Conservation (phyloP, 2,113 vertebrate species). For the Seriola dumerili region DNA sequence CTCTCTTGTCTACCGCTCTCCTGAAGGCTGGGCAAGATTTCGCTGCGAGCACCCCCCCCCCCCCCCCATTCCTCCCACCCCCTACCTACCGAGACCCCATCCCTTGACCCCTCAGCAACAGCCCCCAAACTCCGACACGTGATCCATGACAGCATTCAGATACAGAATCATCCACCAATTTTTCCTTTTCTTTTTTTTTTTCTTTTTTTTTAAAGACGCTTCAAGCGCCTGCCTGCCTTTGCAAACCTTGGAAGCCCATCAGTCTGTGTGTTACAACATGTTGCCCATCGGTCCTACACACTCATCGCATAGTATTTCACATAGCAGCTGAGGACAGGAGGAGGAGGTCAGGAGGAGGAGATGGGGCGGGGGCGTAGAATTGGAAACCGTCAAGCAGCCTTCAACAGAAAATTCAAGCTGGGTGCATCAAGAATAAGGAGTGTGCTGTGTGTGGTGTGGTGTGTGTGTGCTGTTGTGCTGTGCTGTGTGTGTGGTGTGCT, state of each 20-base stretch:
- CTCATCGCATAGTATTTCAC: conserved; percentile 77
- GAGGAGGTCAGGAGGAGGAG: conserved; percentile 51
- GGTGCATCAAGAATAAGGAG: conserved; percentile 54
- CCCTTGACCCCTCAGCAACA: conserved; percentile 57
- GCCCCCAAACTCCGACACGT: conserved; percentile 61
- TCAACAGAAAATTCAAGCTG: conserved; percentile 64
- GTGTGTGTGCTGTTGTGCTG: no score
- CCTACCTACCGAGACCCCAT: conserved; percentile 41
- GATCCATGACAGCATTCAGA: conserved; percentile 62
- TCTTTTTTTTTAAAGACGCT: conserved; percentile 16
- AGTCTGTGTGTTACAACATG: conserved; percentile 74
- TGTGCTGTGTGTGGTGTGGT: conserved; percentile 29
- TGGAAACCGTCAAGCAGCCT: conserved; percentile 70
- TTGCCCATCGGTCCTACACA: conserved; percentile 74
- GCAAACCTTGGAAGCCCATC: conserved; percentile 47
- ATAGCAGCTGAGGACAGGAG: conserved; percentile 74
- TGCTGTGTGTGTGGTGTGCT: conserved; percentile 29
- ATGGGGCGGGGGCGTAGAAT: conserved; percentile 54
- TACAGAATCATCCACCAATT: conserved; percentile 44
- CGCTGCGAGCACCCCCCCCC: conserved; percentile 72
- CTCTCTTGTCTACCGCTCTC: conserved; percentile 38
- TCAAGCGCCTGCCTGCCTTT: conserved; percentile 19
- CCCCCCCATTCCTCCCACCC: neutral
- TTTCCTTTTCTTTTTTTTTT: neutral
- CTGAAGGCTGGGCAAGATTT: conserved; percentile 61